Evolutionary conservation across 1,140 invertebrate species (phyloP), one percentile per base, ranked within the genome.

Genomic region (Drosophila littoralis): DNA sequence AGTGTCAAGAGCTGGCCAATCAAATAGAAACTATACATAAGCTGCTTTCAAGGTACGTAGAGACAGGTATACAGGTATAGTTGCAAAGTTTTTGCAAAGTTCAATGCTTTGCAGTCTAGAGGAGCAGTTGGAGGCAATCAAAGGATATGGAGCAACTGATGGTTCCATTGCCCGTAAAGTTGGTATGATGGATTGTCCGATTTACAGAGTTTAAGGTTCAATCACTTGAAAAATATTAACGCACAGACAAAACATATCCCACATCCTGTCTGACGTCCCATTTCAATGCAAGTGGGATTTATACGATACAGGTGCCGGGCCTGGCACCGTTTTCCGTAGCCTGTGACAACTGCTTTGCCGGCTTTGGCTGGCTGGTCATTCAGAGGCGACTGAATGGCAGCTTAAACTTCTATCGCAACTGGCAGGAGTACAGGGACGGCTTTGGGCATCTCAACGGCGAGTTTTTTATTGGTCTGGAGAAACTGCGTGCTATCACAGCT

Each of bases 391-490:
- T 93, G 32, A 94, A 95, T 72, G 95, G 95, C 1, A 93, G 93
- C 6, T 93, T 94, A 68, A 94, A 95, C 58, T 96, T 96, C 79
- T 94, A 93, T 70, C 93, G 94, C 64, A 93, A 93, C 51, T 96
- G 95, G 95, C 46, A 81, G 0, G 94, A 95, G 42, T 96, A 96
- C 77, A 94, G 94, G 60, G 75, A 93, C 33, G 95, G 95, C 6
- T 95, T 95, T 67, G 95, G 95, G 0, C 94, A 94, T 68, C 72
- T 95, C 1, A 93, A 92, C 7, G 93, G 94, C 0, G 94, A 95
- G 81, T 95, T 94, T 77, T 95, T 95, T 93, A 88, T 95, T 2
- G 95, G 95, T 8, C 81, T 95, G 40, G 94, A 95, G 22, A 95
- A 95, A 68, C 84, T 95, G 2, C 93, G 94, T 59, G 93, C 92